phyloP scores from a whole-genome alignment of 1,140 invertebrate species.

The Ceratina japonica region DNA sequence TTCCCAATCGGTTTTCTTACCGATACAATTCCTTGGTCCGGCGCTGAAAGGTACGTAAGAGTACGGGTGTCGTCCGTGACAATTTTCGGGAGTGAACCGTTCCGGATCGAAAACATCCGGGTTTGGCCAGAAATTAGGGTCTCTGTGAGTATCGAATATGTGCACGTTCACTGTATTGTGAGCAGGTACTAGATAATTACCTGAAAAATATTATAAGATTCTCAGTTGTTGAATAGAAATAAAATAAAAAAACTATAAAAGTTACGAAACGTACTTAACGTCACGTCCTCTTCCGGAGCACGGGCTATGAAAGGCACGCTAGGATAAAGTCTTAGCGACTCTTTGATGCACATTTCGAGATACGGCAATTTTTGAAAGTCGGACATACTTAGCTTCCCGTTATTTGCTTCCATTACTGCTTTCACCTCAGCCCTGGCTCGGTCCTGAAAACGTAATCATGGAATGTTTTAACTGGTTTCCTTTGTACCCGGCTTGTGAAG shows the following conservation, averaged over 20 bases:
- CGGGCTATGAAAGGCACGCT: constrained; percentile 78
- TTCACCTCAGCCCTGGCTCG: constrained; percentile 61
- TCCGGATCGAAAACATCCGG: constrained; percentile 83
- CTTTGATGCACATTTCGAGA: constrained; percentile 84
- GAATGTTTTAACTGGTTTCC: not conserved
- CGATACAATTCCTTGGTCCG: constrained; percentile 83
- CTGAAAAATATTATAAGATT: constrained; percentile 5
- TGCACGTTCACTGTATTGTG: not conserved
- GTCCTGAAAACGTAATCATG: constrained; percentile 76
- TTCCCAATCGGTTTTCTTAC: constrained; percentile 53
- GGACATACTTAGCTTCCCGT: constrained; percentile 49
- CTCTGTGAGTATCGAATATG: constrained; percentile 19
- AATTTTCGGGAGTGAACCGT: constrained; percentile 82
- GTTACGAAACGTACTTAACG: constrained; percentile 51
- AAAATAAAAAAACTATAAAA: not conserved
- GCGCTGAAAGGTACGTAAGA: constrained; percentile 84
- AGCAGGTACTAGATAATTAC: not conserved
- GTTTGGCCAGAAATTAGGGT: constrained; percentile 44
- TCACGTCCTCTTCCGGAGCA: constrained; percentile 27
- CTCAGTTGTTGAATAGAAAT: not conserved
- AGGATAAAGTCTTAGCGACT: constrained; percentile 82
- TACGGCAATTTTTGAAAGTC: constrained; percentile 71
- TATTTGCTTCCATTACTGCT: constrained; percentile 41
- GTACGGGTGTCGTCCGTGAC: constrained; percentile 75
- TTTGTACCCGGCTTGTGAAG: not conserved